Evolutionary conservation across 2,888 invertebrate genomes (phyloP).

Genomic region (Neoaliturus tenellus): DNA sequence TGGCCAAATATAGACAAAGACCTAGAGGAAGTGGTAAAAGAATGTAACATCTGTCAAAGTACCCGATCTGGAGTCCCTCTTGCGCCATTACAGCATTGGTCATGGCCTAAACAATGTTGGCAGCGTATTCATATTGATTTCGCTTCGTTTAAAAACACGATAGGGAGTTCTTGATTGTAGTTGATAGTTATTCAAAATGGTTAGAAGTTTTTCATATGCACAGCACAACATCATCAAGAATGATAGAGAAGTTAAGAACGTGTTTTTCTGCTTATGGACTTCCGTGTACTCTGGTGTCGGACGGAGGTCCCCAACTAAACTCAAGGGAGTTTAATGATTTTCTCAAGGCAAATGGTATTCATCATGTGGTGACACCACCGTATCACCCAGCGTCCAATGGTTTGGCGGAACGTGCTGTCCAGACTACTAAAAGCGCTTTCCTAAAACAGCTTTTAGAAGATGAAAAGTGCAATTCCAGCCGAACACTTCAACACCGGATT

Average conservation of each 20-base stretch:
- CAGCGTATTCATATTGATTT: slow-evolving; percentile 40
- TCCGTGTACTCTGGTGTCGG: slow-evolving; percentile 7
- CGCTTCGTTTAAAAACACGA: background rate
- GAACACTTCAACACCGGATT: slow-evolving; percentile 64
- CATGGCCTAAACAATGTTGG: slow-evolving; percentile 10
- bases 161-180: slow-evolving; percentile 46
- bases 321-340: slow-evolving; percentile 34
- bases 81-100: slow-evolving; percentile 62
- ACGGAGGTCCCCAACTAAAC: slow-evolving; percentile 32
- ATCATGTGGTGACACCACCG: slow-evolving; percentile 57
- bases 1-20: slow-evolving; percentile 36
- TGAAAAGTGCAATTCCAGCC: background rate
- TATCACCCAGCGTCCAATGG: slow-evolving; percentile 66
- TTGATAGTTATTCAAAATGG: slow-evolving; percentile 60
- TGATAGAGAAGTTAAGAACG: background rate
- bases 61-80: slow-evolving; percentile 59
- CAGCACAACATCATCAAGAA: background rate
- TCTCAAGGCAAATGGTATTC: slow-evolving; percentile 28
- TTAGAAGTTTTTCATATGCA: slow-evolving; percentile 51
- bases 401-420: slow-evolving; percentile 67
- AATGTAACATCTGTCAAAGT: slow-evolving; percentile 58
- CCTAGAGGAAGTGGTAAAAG: slow-evolving; percentile 45
- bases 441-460: slow-evolving; percentile 10
- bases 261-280: slow-evolving; percentile 28
- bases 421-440: slow-evolving; percentile 64